Base-by-base conservation (phyloP, 2,113 vertebrate genomes). In the Calyptommatus sinebrachiatus region DNA sequence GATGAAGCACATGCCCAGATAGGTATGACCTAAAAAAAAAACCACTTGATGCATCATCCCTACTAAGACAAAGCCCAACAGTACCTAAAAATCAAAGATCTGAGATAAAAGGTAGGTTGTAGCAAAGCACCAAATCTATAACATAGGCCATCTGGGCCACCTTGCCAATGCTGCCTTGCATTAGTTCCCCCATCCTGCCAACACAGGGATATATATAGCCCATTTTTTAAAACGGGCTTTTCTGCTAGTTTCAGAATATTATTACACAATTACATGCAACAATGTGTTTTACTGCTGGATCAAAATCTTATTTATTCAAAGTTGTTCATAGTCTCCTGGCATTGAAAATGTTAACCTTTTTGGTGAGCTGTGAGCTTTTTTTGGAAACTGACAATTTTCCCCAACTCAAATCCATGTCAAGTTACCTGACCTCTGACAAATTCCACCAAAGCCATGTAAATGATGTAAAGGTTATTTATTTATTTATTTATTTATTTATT, bases 401-500 rank as follows among this genome's bases (percentile, higher is more conserved):
- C 4, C 77, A 35, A 57, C 62, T 77, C 77, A 81, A 86, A 89
- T 45, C 73, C 85, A 46, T 67, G 8, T 48, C 18, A 71, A 87
- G 78, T 35, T 60, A 57, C 74, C 71, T 82, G 81, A 87, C 69
- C 60, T 24, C 46, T 82, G 66, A 85, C 62, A 87, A 53, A 76
- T 35, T 35, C 74, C 74, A 87, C 74, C 7, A 3, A 80, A 89
- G 76, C 85, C n/a, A 72, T 62, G 83, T 70, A 76, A 87, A 88
- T 76, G 7, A 85, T 80, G 76, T 84, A 71, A 91, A 83, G 28
- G 35, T 79, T 82, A 74, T 29, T 66, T 41, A 8, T 28, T 72
- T 65, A 28, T 89, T 63, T 87, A 57, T 86, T 83, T 80, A 81
- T 14, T 48, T 22, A 81, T 89, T 63, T 87, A 57, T 86, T 83